phyloP scores from a whole-genome alignment of 2,888 invertebrate genomes.

The Nomada fucata region DNA sequence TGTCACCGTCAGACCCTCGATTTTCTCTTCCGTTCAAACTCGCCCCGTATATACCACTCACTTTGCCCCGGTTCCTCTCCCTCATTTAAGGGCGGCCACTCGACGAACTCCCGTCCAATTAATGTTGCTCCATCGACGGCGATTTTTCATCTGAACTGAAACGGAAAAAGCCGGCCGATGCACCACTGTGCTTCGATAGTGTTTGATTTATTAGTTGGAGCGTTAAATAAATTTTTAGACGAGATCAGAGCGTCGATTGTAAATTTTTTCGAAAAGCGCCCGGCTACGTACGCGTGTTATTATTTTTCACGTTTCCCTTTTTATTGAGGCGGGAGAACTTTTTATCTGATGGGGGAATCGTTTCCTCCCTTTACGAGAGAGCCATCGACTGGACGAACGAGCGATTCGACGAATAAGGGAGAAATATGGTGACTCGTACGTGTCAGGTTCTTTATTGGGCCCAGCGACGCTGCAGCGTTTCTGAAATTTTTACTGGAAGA shows the following conservation, averaged over 20 bases:
- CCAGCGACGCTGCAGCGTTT: conserved; percentile 1
- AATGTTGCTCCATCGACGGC: conserved; percentile 31
- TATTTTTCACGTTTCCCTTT: not conserved
- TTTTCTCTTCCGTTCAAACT: conserved; percentile 1
- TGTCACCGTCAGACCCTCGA: conserved; percentile 47
- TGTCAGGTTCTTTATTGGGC: conserved; percentile 48
- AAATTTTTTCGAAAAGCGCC: not conserved
- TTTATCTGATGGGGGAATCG: conserved; percentile 2
- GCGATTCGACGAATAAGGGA: conserved; percentile 50
- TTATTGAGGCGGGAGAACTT: not conserved
- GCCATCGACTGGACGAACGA: conserved; percentile 17
- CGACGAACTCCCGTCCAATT: conserved; percentile 44
- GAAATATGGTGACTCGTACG: conserved; percentile 41
- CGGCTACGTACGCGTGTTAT: too few relatives aligned
- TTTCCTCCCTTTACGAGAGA: conserved; percentile 5
- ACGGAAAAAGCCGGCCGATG: not conserved
- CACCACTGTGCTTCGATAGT: not conserved
- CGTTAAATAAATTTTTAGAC: not conserved
- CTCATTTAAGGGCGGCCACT: conserved; percentile 19
- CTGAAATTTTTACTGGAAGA: conserved; percentile 22
- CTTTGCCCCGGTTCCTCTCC: not conserved
- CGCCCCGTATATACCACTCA: not conserved
- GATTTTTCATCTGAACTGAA: conserved; percentile 15
- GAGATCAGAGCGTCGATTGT: not conserved
- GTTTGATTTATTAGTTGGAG: not conserved